Evolutionary conservation across 2,113 vertebrate species (phyloP), one percentile per base, ranked within the genome.

Genomic region (Papio anubis): DNA sequence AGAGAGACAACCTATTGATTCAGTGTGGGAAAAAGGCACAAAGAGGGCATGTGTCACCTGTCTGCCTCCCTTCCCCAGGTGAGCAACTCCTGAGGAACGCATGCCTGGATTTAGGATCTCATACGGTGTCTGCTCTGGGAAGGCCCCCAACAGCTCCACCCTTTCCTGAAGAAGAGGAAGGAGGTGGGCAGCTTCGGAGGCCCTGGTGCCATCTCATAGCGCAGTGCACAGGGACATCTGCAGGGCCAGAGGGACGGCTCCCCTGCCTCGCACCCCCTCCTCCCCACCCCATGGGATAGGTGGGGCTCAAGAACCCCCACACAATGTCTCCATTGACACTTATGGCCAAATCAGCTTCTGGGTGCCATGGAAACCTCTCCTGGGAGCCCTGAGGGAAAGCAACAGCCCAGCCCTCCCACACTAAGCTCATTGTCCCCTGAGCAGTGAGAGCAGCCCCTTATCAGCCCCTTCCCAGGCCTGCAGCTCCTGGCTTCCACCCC

Each of bases 311-410:
- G 52, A 72, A 52, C 85, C 50, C 85, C 89, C 72, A 97, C 40
- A 94, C 96, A 97, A 94, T 75, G 94, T 94, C 85, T 27, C 81
- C 80, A 91, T 83, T 94, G 96, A 97, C 43, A 55, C 52, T 83
- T 57, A 80, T 10, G 81, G 83, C 79, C 90, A 38, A 64, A 61
- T 70, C 21, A 2, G 82, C 43, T 38, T 55, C 78, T 84, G 66
- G 61, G 30, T 64, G 30, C 95, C 90, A 96, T 95, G 93, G 93
- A 96, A 97, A 97, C 95, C 40, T 87, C 82, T 94, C 48, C 20
- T 25, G 76, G 68, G 79, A 93, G 82, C 43, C 59, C 43, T 55
- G 61, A 96, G 52, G 14, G 38, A 79, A 55, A 86, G 55, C 52
- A 93, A 79, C 59, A 55, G 48, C 32, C 25, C 70, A 81, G 68